Conservation (phyloP, 1,140 invertebrate genomes). For the Lineus longissimus region DNA sequence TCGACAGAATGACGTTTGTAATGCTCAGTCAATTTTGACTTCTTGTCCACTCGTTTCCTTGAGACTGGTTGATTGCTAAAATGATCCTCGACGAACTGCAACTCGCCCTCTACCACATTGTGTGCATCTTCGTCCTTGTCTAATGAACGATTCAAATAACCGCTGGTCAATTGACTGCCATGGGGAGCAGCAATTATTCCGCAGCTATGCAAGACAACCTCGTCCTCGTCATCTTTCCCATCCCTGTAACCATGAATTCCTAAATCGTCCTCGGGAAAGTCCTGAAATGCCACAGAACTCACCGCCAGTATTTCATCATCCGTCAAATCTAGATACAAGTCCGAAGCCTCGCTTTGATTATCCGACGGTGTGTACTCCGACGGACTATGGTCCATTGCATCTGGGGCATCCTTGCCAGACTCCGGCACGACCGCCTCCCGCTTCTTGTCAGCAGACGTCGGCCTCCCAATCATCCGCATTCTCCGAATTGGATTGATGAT, state of each 20-base stretch:
- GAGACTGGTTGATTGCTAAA: not conserved
- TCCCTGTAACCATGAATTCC: not conserved
- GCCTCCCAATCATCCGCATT: too few relatives aligned
- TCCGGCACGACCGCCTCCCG: too few relatives aligned
- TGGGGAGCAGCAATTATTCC: conserved; percentile 36
- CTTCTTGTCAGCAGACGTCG: too few relatives aligned
- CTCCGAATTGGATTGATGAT: too few relatives aligned
- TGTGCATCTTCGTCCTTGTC: not conserved
- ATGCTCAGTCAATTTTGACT: not conserved
- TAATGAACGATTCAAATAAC: not conserved
- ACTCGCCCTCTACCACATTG: not conserved
- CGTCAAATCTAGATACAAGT: conserved; percentile 15
- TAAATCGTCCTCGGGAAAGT: not conserved
- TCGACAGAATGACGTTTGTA: not conserved
- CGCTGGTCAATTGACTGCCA: not conserved
- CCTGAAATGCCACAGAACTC: not conserved
- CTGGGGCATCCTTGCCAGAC: too few relatives aligned
- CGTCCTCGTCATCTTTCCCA: conserved; percentile 12
- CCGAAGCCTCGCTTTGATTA: conserved; percentile 12
- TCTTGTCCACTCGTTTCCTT: not conserved
- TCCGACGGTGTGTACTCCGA: too few relatives aligned
- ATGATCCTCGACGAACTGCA: conserved; percentile 1
- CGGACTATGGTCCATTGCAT: too few relatives aligned
- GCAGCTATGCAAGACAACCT: conserved; percentile 35
- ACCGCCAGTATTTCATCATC: conserved; percentile 5